These are phyloP conservation scores for Parus major DNA, from an alignment of 2,113 vertebrate genomes.

Conservation along the genomic window DNA sequence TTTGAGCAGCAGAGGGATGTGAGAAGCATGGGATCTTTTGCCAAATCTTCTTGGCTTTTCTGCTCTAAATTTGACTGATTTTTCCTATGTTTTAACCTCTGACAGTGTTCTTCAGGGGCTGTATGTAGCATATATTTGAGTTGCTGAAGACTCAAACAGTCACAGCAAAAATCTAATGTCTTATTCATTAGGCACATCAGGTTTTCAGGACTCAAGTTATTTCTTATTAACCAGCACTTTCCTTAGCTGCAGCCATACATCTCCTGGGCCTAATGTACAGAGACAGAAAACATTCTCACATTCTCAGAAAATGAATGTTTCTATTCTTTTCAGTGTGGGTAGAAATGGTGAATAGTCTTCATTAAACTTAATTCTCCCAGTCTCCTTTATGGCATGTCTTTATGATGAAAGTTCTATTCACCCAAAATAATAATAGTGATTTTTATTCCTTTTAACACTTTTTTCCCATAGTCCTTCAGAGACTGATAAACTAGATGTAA, in stretches of 20 bases:
- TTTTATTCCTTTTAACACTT: constrained; percentile 29
- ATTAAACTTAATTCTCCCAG: neutral
- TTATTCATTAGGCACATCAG: constrained; percentile 10
- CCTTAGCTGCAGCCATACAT: neutral
- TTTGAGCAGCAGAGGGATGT: neutral
- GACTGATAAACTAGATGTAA: neutral
- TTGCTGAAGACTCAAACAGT: neutral
- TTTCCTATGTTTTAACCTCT: constrained; percentile 45
- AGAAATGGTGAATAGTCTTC: neutral
- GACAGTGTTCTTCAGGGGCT: constrained; percentile 1
- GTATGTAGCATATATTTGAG: neutral
- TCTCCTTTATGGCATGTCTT: neutral
- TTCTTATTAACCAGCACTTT: neutral
- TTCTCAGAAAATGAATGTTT: constrained; percentile 18
- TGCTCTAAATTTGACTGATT: neutral
- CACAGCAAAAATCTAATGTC: neutral
- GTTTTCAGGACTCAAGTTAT: neutral
- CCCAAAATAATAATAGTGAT: neutral
- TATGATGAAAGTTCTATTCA: neutral
- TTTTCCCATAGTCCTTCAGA: neutral
- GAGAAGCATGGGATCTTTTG: neutral
- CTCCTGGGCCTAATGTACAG: neutral
- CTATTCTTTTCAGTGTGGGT: neutral
- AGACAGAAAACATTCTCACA: neutral
- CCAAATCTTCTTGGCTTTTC: constrained; percentile 35